A percentile compares a stretch with the other conserved stretches of the same genome.
Conservation (phyloP, 2,888 invertebrate species). For the Drosophila gaucha region DNA sequence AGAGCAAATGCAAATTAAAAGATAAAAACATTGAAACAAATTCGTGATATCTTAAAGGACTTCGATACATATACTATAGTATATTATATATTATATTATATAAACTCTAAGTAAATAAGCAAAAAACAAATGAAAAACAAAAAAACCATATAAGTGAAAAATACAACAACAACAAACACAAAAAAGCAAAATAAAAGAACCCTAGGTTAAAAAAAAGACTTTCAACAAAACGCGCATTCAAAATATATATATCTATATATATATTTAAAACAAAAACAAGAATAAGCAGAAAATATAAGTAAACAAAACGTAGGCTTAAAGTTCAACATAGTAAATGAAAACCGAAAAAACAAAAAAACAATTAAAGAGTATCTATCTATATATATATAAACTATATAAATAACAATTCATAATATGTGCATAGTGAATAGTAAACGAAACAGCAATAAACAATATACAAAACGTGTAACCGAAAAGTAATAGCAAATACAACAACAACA, state of each 20-base stretch:
- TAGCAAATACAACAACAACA: constrained; percentile 69
- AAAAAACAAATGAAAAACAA: constrained; percentile 58
- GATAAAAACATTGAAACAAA: constrained; percentile 85
- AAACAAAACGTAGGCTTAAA: constrained; percentile 64
- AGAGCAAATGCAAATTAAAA: constrained; percentile 82
- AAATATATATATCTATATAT: constrained; percentile 38
- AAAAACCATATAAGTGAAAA: constrained; percentile 70
- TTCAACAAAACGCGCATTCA: constrained; percentile 76
- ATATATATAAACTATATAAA: constrained; percentile 42
- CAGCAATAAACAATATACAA: constrained; percentile 75
- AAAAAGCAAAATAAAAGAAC: constrained; percentile 67
- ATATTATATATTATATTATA: constrained; percentile 82
- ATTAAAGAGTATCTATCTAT: constrained; percentile 69
- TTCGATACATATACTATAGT: constrained; percentile 85
- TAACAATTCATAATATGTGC: constrained; percentile 61
- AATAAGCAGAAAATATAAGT: constrained; percentile 20
- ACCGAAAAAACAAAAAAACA: constrained; percentile 32
- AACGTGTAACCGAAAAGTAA: constrained; percentile 77
- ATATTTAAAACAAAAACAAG: constrained; percentile 27
- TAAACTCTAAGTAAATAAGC: constrained; percentile 74
- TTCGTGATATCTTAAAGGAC: constrained; percentile 85
- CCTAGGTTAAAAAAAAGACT: constrained; percentile 82
- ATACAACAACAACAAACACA: constrained; percentile 59
- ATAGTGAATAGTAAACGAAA: constrained; percentile 80
- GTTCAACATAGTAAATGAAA: constrained; percentile 74